Base-by-base conservation (phyloP, 2,888 invertebrate genomes). In the Mantis religiosa region DNA sequence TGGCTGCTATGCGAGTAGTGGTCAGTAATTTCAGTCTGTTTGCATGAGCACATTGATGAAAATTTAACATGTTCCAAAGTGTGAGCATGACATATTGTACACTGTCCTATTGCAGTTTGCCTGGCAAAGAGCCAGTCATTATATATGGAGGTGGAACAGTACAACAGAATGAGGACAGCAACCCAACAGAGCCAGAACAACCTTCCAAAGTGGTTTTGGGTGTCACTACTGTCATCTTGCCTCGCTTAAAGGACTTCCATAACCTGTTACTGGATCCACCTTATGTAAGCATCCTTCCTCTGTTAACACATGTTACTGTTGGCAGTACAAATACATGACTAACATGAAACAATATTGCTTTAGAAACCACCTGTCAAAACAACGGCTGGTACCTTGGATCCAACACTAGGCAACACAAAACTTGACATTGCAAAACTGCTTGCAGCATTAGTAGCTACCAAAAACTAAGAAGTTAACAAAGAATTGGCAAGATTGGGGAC, bases 401-500 rank as follows among this genome's bases (percentile, higher is more conserved):
- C 96, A 90, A 97, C 97, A 47, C 94, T 98, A 92, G 98, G 98
- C 89, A 96, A 96, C 93, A 96, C 97, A 85, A 95, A 98, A 90
- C 94, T 98, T 90, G 97, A 97, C 93, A 96, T 97, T 91, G 96
- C 97, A 90, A 96, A 96, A 92, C 94, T 98, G 91, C 94, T 98
- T 92, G 96, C 97, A 91, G 96, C 96, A 89, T 94, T 98, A 91
- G 94, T 98, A 91, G 94, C 95, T 90, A 96, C 96, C 88, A 96
- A 97, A 92, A 96, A 96, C 92, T 94, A 95, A 91, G 95, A 95
- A 92, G 95, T 98, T 91, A 95, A 96, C 92, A 94, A 95, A 92
- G 96, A 96, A 93, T 94, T 95, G 91, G 93, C 93, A 89, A 93
- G 94, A 91, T 93, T 95, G 90, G 94, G 94, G 91, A 95, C 95